phyloP scores from a whole-genome alignment of 1,140 invertebrate genomes.

The Lamellibrachia luymesi region DNA sequence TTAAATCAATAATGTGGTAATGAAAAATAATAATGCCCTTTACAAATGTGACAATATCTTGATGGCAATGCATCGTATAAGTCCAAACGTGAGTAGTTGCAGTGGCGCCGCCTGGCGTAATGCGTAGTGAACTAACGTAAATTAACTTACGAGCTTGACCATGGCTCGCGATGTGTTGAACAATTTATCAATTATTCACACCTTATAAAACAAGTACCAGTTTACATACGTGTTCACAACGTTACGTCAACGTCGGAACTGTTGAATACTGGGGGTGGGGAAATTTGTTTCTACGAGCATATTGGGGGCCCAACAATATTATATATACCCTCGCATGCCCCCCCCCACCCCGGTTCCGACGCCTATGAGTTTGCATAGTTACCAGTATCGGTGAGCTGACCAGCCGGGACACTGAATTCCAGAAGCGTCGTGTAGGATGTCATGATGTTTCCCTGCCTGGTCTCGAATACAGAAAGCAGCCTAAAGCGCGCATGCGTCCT shows the following conservation, averaged over 20 bases:
- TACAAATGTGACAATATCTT: no score
- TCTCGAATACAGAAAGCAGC: neutral
- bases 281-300: no score
- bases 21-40: no score
- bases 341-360: no score
- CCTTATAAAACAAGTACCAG: neutral
- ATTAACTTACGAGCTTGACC: neutral
- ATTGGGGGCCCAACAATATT: no score
- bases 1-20: no score
- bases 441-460: neutral
- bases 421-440: neutral
- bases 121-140: neutral
- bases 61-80: neutral
- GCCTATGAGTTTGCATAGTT: neutral
- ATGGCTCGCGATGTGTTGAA: neutral
- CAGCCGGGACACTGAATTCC: neutral
- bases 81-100: no score
- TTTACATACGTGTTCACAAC: neutral
- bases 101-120: neutral
- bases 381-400: neutral
- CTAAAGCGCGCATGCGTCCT: neutral
- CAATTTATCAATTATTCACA: neutral
- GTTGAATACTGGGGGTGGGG: no score
- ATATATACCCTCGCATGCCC: no score
- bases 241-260: no score